Percentiles rank a stretch among this genome's conserved stretches.
These are phyloP conservation scores for Chaetura pelagica DNA, from an alignment of 2,113 vertebrate genomes.

Conservation along the genomic window DNA sequence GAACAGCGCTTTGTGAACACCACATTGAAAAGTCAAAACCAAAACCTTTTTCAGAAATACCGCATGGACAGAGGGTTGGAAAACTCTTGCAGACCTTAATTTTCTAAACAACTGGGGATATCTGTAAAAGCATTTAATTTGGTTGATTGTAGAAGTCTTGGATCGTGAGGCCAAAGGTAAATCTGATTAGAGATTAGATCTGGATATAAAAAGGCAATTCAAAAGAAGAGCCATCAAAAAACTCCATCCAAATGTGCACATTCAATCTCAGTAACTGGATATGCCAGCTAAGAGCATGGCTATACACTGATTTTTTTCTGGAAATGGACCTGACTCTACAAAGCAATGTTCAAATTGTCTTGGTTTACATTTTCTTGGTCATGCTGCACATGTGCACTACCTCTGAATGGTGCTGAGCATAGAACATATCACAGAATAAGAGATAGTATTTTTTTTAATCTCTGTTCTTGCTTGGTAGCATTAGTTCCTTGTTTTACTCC, in stretches of 20 bases:
- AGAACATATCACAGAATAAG: neutral
- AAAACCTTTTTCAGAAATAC: neutral
- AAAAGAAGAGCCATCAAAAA: neutral
- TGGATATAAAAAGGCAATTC: neutral
- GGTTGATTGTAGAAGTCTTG: neutral
- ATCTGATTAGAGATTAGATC: neutral
- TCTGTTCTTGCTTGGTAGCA: neutral
- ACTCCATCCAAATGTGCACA: accelerated
- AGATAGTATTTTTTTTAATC: neutral
- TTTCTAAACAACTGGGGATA: neutral
- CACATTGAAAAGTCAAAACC: neutral
- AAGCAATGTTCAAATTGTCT: conserved; percentile 27
- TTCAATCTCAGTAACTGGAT: neutral
- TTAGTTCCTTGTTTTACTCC: neutral
- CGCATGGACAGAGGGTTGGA: neutral
- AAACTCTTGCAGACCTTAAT: neutral
- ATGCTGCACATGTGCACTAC: conserved; percentile 44
- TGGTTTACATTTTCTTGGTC: conserved; percentile 55
- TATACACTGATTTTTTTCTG: neutral
- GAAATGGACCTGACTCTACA: neutral
- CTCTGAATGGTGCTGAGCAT: conserved; percentile 57
- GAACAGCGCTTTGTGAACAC: neutral
- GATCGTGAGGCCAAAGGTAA: conserved; percentile 7
- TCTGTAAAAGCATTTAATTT: neutral
- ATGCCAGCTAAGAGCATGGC: neutral